Evolutionary conservation across 2,113 vertebrate genomes (phyloP).

Genomic region (Siniperca knerii): DNA sequence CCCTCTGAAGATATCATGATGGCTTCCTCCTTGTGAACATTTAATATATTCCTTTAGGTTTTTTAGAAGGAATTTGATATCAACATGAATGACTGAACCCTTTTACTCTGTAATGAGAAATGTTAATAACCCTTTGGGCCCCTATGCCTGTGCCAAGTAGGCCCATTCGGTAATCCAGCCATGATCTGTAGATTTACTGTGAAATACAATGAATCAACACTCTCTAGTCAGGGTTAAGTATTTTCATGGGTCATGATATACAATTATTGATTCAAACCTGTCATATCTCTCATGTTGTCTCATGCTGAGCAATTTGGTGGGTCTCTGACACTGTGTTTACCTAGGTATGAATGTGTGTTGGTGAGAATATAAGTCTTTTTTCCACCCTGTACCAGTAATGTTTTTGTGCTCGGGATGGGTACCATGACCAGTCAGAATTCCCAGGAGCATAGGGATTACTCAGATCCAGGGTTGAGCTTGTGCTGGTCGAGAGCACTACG

Average conservation of each 20-base stretch:
- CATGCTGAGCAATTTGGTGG: not conserved
- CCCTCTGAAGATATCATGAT: not conserved
- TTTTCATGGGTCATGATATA: not conserved
- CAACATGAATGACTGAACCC: not conserved
- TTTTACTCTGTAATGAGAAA: slow-evolving; percentile 10
- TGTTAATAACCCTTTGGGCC: slow-evolving; percentile 4
- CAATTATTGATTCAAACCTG: not conserved
- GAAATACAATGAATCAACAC: slow-evolving; percentile 17
- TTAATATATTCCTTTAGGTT: not conserved
- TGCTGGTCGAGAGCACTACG: slow-evolving; percentile 33
- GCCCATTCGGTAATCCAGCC: not conserved
- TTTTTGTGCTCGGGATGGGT: slow-evolving; percentile 1
- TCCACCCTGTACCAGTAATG: not conserved
- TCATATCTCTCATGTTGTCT: not conserved
- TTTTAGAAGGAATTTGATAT: not conserved
- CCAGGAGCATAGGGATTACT: slow-evolving; percentile 61
- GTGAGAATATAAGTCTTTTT: not conserved
- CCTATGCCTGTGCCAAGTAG: not conserved
- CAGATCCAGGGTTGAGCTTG: slow-evolving; percentile 36
- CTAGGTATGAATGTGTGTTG: not conserved
- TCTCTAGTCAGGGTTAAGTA: not conserved
- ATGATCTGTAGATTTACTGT: slow-evolving; percentile 17
- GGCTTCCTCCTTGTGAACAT: not conserved
- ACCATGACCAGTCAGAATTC: slow-evolving; percentile 45
- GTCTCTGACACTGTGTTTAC: not conserved